phyloP scores from a whole-genome alignment of 2,797 vertebrate species.

The Coreius guichenoti region DNA sequence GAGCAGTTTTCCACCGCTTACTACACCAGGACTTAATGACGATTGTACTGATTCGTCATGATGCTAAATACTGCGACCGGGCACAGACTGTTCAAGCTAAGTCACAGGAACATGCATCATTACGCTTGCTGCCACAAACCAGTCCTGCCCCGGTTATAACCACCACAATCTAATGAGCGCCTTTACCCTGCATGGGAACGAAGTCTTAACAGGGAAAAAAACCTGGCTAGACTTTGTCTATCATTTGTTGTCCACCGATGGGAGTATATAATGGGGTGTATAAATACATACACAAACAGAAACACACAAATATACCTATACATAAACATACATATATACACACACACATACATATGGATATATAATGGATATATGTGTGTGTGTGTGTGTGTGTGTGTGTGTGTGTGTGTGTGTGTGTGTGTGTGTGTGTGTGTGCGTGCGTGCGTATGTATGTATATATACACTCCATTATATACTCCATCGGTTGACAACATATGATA shows the following conservation, averaged over 20 bases:
- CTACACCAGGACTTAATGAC: slow-evolving; percentile 74
- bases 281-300: too few relatives aligned
- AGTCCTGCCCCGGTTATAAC: slow-evolving; percentile 23
- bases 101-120: slow-evolving; percentile 35
- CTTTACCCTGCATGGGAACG: not conserved
- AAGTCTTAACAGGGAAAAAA: not conserved
- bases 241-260: not conserved
- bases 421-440: too few relatives aligned
- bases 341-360: too few relatives aligned
- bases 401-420: too few relatives aligned
- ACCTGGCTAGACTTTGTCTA: not conserved
- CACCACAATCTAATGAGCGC: not conserved
- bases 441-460: too few relatives aligned
- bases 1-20: slow-evolving; percentile 48
- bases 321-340: too few relatives aligned
- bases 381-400: too few relatives aligned
- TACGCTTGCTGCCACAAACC: slow-evolving; percentile 48
- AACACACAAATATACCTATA: not conserved
- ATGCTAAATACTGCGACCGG: slow-evolving; percentile 73
- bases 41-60: slow-evolving; percentile 75
- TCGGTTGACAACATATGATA: too few relatives aligned
- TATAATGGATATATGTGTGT: too few relatives aligned
- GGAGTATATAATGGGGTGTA: not conserved
- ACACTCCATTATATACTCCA: too few relatives aligned
- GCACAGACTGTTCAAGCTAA: slow-evolving; percentile 66